Base-by-base conservation (phyloP, 2,888 invertebrate species). In the Leptogaster cylindrica region DNA sequence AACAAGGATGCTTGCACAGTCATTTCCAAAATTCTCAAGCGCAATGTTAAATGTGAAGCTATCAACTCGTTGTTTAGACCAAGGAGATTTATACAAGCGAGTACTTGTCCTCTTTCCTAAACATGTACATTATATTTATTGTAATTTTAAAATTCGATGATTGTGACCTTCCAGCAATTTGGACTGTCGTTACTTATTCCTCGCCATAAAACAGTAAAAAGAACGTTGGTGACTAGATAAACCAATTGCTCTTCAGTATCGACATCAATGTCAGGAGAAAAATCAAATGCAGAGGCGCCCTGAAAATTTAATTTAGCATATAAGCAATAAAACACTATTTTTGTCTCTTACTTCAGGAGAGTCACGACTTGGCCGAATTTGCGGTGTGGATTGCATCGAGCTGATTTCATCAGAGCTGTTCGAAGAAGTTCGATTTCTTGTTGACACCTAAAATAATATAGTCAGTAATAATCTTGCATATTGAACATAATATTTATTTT, bases 141-240 rank as follows among this genome's bases (percentile, higher is more conserved):
- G 16, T 2, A 31, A n/a, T 16, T 14, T 16, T 10, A 44, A 8
- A 2, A n/a, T 8, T 6, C 2, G 7, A 2, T 27, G 23, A 68
- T 61, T 58, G 25, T 27, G 72, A 83, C 83, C 79, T 83, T 84
- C 86, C 87, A 87, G 28, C 83, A 82, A 10, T 83, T 80, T 20
- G 82, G 81, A 72, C 82, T 82, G 20, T 84, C 83, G 50, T 84
- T 84, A 64, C 84, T 82, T 16, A 87, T 82, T 12, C 87, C 87
- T 70, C 85, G 82, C 87, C 87, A 87, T 74, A 86, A 81, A 1
- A 87, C 77, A 6, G 84, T 85, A 71, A 85, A 84, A 33, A 86
- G 75, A 48, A 85, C 82, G 72, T 85, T 84, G 1, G 85, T 81
- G 6, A 87, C 82, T 66, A 86, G 77, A 74, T 85, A 84, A 25